A percentile compares a stretch with the other conserved stretches of the same genome.
Conservation (phyloP, 2,888 invertebrate genomes). For the Leistus spinibarbis region DNA sequence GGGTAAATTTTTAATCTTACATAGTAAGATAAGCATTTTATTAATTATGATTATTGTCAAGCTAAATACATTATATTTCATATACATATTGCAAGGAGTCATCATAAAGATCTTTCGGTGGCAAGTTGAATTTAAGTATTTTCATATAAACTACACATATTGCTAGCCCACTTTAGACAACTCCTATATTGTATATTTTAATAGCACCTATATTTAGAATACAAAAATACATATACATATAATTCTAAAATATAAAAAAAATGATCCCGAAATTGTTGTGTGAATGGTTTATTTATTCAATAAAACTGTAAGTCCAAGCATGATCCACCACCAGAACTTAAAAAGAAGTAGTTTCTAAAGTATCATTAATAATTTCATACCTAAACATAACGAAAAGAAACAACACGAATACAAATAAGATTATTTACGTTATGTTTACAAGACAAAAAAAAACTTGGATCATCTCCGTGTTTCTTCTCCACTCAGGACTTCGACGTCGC, state of each 20-base stretch:
- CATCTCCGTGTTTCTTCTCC: not conserved
- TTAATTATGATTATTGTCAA: constrained; percentile 14
- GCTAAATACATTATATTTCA: constrained; percentile 29
- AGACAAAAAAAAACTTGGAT: not conserved
- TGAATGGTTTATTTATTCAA: constrained; percentile 15
- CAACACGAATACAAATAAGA: not conserved
- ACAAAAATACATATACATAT: constrained; percentile 15
- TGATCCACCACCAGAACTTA: constrained; percentile 2
- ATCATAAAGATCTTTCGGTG: not conserved
- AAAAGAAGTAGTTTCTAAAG: not conserved
- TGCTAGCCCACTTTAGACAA: not conserved
- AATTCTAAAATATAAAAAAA: constrained; percentile 22
- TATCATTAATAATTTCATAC: not conserved
- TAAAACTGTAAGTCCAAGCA: constrained; percentile 11
- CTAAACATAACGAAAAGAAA: not conserved
- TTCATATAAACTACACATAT: too few relatives aligned
- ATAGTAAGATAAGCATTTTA: constrained; percentile 37
- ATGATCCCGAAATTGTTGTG: constrained; percentile 15
- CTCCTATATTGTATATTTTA: constrained; percentile 8
- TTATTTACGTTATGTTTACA: too few relatives aligned
- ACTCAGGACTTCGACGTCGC: not conserved
- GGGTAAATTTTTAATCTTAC: constrained; percentile 22
- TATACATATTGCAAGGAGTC: constrained; percentile 1
- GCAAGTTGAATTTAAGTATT: not conserved
- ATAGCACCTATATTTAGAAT: constrained; percentile 33